phyloP scores from a whole-genome alignment of 1,140 invertebrate species.

The Rhyacophila brunnea region DNA sequence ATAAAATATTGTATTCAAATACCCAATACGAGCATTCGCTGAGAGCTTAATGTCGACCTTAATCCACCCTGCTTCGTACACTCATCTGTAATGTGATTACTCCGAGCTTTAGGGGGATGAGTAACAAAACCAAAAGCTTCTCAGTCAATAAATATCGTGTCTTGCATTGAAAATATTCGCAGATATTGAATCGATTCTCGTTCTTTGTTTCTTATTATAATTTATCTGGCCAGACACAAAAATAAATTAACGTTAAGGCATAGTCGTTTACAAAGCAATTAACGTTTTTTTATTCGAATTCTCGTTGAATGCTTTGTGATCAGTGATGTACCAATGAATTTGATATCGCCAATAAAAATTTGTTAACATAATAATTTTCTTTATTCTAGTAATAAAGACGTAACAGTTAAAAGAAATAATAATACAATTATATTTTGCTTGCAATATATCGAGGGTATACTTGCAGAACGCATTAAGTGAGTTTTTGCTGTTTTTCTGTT shows the following conservation, averaged over 20 bases:
- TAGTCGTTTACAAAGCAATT: neutral
- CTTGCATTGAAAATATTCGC: constrained; percentile 32
- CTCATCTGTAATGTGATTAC: constrained; percentile 24
- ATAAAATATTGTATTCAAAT: no score
- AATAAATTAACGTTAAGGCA: neutral
- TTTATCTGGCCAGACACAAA: neutral
- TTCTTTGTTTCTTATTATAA: constrained; percentile 1
- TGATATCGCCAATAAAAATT: no score
- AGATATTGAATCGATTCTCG: constrained; percentile 27
- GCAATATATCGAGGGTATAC: no score
- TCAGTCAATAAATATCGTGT: constrained; percentile 32
- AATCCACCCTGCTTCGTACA: neutral
- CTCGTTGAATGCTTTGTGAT: neutral
- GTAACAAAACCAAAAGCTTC: constrained; percentile 20
- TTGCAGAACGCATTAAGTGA: no score
- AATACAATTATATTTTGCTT: no score
- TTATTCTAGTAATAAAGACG: no score
- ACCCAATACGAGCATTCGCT: no score
- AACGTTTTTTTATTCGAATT: constrained; percentile 2
- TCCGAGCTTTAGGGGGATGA: neutral
- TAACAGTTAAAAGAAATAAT: no score
- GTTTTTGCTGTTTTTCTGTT: no score
- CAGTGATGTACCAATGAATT: neutral
- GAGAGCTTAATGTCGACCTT: no score
- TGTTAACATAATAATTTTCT: no score